Percentiles rank a stretch among this genome's conserved stretches.
Evolutionary conservation across 2,888 invertebrate genomes (phyloP).

Genomic region (Cecidostiba fungosa): DNA sequence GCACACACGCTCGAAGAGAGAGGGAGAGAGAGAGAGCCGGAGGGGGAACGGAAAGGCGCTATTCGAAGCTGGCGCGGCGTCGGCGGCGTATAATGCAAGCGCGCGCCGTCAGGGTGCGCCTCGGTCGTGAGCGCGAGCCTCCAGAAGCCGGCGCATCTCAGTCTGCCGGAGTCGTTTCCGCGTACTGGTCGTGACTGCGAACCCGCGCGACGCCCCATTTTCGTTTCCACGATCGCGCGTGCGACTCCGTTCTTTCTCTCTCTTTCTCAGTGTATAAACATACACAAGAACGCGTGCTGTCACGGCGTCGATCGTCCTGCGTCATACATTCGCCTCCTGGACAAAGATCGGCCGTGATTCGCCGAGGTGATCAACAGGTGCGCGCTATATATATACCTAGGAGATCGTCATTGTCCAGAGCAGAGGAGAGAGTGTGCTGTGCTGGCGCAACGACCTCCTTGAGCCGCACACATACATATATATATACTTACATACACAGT

Average conservation of each 20-base stretch:
- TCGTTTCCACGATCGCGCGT: constrained; percentile 1
- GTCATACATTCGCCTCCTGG: neutral
- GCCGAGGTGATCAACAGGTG: neutral
- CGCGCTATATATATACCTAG: neutral
- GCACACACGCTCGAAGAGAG: neutral
- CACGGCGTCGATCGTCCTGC: neutral
- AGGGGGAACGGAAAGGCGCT: neutral
- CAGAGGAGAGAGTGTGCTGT: neutral
- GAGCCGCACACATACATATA: neutral
- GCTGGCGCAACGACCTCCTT: constrained; percentile 10
- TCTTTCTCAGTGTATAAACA: neutral
- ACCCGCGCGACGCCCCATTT: neutral
- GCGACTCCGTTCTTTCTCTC: neutral
- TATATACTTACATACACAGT: neutral
- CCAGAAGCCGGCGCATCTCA: constrained; percentile 70
- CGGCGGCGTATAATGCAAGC: constrained; percentile 54
- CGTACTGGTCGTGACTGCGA: constrained; percentile 64
- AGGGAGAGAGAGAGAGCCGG: neutral
- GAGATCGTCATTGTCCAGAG: neutral
- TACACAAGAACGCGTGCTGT: neutral
- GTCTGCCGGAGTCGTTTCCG: constrained; percentile 75
- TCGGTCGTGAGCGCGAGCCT: constrained; percentile 71
- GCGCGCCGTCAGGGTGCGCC: constrained; percentile 70
- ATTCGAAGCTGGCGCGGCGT: neutral
- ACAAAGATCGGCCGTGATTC: neutral